These are phyloP conservation scores for Melikaiella ostensackeni DNA, from an alignment of 2,888 invertebrate genomes.

Conservation along the genomic window DNA sequence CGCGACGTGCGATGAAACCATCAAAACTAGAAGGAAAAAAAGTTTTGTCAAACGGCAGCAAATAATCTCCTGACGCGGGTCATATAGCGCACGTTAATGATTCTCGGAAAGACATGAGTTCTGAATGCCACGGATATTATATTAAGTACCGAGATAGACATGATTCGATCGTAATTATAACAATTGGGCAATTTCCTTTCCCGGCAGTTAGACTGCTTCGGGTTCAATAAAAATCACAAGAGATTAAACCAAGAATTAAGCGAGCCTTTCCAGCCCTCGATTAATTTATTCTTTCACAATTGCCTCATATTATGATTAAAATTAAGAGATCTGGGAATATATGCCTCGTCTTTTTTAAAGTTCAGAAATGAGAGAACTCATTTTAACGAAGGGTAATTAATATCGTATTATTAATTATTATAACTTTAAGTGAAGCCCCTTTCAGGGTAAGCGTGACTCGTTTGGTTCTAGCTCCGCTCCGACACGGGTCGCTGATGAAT, in stretches of 20 bases:
- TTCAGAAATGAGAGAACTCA: neutral
- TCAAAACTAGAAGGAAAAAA: slow-evolving; percentile 1
- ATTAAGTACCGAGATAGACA: slow-evolving; percentile 33
- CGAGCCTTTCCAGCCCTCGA: neutral
- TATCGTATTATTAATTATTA: too few species aligned
- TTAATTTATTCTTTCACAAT: slow-evolving; percentile 17
- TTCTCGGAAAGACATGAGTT: slow-evolving; percentile 33
- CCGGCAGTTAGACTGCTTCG: slow-evolving; percentile 1
- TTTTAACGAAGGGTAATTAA: neutral
- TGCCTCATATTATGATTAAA: neutral
- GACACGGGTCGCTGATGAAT: too few species aligned
- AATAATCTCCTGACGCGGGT: slow-evolving; percentile 25
- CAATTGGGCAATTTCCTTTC: slow-evolving; percentile 39
- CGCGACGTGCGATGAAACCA: slow-evolving; percentile 1
- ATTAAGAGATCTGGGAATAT: slow-evolving; percentile 13
- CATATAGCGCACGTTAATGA: slow-evolving; percentile 38
- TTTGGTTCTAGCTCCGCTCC: too few species aligned
- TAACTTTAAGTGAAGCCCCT: too few species aligned
- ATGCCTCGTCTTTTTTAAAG: neutral
- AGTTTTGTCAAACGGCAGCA: slow-evolving; percentile 27
- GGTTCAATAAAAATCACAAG: slow-evolving; percentile 40
- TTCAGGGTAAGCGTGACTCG: too few species aligned
- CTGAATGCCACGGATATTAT: slow-evolving; percentile 33
- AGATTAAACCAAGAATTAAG: slow-evolving; percentile 17
- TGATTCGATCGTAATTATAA: slow-evolving; percentile 40